Base-by-base conservation (phyloP, 35 echinoderm and acorn worm species). In the Heliocidaris erythrogramma region DNA sequence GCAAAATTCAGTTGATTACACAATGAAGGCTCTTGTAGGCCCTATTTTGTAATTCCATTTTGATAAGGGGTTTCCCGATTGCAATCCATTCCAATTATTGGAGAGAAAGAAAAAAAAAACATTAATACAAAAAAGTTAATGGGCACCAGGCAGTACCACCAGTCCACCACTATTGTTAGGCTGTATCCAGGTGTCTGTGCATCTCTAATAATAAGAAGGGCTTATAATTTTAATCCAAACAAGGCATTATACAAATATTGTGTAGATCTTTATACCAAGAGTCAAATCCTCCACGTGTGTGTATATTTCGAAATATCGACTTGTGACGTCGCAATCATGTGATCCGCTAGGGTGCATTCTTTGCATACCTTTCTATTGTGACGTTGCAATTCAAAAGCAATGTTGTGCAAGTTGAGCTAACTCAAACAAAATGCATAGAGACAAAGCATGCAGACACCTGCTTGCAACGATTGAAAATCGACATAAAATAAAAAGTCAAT, bases 301-400 rank as follows among this genome's bases (percentile, higher is more conserved):
- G 24, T 71, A 6, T 78, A 78, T 78, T 78, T 78, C 65, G 65
- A 78, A 78, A 78, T 78, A 17, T 78, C 65, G 65, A 16, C n/a
- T 78, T 27, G 65, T 78, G 65, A 78, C 17, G 65, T 78, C 65
- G n/a, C 27, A 78, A 78, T 78, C 65, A 78, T 78, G 65, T 78
- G 65, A 78, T 78, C 65, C 65, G 65, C 65, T n/a, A 18, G 21
- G 65, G 18, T 78, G 21, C 65, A 78, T 78, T 78, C 65, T 78
- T 78, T 78, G 65, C 65, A 78, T 78, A 27, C 65, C 65, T 27
- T 78, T 27, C 65, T n/a, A 78, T 78, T 78, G 65, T 78, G 65
- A 78, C 65, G 65, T 78, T 27, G 65, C 65, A 27, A 78, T 78
- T 78, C 65, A 78, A 78, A 78, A 78, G 65, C 65, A n/a, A 78